Evolutionary conservation across 1,140 invertebrate genomes (phyloP), one percentile per base, ranked within the genome.

Genomic region (Procambarus virginalis): DNA sequence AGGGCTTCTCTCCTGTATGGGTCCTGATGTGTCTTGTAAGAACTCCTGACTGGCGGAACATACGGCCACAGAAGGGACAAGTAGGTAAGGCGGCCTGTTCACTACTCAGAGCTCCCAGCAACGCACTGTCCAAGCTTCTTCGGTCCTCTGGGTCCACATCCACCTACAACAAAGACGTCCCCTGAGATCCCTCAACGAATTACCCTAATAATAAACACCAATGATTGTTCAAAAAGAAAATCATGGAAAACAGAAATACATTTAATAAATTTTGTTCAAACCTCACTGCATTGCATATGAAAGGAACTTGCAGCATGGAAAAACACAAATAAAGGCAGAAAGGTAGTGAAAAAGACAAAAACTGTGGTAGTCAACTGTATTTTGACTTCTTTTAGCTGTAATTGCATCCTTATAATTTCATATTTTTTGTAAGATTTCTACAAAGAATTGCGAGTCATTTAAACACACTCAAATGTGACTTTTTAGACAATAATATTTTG

Each of bases 11-110:
- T n/a, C 87, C 87, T 2, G 87, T 89, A 76, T 89, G 87, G 5
- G 87, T 89, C 55, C 87, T 51, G 87, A 89, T 89, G 87, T 89
- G 87, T 84, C 87, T 83, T 45, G 87, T 89, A 48, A 89, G 87
- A 49, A 89, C 87, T 46, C 87, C 87, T 17, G 87, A 89, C 80
- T 89, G 87, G 45, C 87, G 80, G 75, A 89, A 89, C 81, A 84
- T 83, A 14, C 87, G 87, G 79, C 87, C 87, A 84, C 87, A 89
- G 87, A 60, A 89, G 73, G 87, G 87, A 51, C 87, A 89, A n/a
- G 81, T 83, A 70, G 68, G 87, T 58, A 73, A 49, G 79, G 20
- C 14, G 58, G 22, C 73, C 17, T 84, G 87, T 55, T 89, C 80
- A 46, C 49, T 83, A 82, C 49, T 55, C 80, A 89, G 49, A 76